Conservation (phyloP, 2,888 invertebrate species). For the Melolontha melolontha region DNA sequence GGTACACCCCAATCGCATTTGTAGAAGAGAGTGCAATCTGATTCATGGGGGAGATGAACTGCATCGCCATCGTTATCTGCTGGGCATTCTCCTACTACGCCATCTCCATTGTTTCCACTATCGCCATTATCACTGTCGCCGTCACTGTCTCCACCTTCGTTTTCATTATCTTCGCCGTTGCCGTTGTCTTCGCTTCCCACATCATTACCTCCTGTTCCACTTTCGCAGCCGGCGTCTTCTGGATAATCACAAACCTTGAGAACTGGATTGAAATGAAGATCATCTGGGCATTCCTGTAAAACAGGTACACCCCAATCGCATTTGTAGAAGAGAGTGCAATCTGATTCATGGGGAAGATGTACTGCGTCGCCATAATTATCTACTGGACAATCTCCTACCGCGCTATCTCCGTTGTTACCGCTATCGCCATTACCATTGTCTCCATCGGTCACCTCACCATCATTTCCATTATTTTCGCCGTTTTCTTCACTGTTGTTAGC, state of each 20-base stretch:
- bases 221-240: conserved; percentile 48
- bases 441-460: neutral
- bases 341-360: conserved; percentile 49
- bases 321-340: conserved; percentile 52
- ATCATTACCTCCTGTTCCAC: neutral
- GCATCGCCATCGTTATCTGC: conserved; percentile 17
- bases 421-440: neutral
- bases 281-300: conserved; percentile 51
- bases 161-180: neutral
- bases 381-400: conserved; percentile 1
- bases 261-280: conserved; percentile 51
- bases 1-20: conserved; percentile 35
- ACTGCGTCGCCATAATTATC: conserved; percentile 18
- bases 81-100: neutral
- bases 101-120: conserved; percentile 3
- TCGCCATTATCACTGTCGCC: conserved; percentile 1
- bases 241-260: conserved; percentile 52
- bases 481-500: neutral
- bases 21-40: conserved; percentile 40
- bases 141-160: neutral
- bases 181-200: neutral
- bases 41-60: conserved; percentile 30
- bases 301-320: conserved; percentile 52
- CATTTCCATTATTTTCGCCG: neutral
- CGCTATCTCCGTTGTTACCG: neutral